These are phyloP conservation scores for Stratiomys singularior DNA, from an alignment of 2,888 invertebrate species.

Conservation along the genomic window DNA sequence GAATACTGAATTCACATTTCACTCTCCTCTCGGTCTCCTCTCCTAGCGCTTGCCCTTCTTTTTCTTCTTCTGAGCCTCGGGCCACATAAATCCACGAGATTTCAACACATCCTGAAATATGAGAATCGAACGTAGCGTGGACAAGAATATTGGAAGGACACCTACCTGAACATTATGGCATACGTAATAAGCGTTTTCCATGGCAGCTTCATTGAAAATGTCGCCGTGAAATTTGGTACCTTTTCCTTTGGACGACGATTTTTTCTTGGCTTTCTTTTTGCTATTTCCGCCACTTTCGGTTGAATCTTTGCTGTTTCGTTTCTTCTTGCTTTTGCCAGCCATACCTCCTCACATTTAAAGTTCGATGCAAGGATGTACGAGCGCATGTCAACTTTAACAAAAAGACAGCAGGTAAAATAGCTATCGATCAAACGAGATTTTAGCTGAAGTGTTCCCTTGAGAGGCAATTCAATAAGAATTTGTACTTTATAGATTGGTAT, in stretches of 20 bases:
- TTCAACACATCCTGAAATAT: constrained; percentile 77
- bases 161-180: constrained; percentile 90
- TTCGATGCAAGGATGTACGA: neutral
- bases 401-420: neutral
- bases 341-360: constrained; percentile 54
- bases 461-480: too few relatives aligned
- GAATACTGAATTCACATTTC: too few relatives aligned
- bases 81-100: constrained; percentile 89
- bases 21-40: too few relatives aligned
- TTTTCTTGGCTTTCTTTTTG: constrained; percentile 63
- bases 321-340: constrained; percentile 68
- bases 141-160: neutral
- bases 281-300: constrained; percentile 62
- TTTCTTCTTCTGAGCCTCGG: constrained; percentile 87
- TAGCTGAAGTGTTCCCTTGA: too few relatives aligned
- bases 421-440: neutral
- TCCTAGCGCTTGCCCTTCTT: constrained; percentile 68
- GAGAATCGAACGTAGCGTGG: neutral
- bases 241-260: constrained; percentile 65
- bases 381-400: neutral
- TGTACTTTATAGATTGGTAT: too few relatives aligned
- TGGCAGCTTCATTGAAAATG: constrained; percentile 87
- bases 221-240: constrained; percentile 79
- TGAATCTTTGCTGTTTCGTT: constrained; percentile 69
- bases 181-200: constrained; percentile 94